Evolutionary conservation across 2,888 invertebrate species (phyloP), one percentile per base, ranked within the genome.

Genomic region (Drosophila ustulata): DNA sequence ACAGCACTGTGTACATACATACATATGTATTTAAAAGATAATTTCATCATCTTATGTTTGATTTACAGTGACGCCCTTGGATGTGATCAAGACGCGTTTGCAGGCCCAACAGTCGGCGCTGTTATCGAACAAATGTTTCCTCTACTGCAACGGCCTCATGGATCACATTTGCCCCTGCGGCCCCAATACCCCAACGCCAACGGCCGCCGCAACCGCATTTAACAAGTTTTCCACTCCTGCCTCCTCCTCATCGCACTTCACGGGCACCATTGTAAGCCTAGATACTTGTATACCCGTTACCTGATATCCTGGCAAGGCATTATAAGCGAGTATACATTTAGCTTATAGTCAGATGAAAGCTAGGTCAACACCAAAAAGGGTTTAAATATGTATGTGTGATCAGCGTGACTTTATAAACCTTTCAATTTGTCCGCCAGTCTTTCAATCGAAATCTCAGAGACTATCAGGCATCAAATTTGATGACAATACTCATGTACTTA

Each of bases 101-200:
- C 99, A 99, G 93, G 96, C 97, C 3, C 99, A 99, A 92, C 96
- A 97, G 89, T 97, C 97, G 86, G 95, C 96, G 0, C 91, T 96
- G 80, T 93, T 95, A 4, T 95, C 96, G 7, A 96, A 97, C 79
- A 96, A 96, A 92, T 98, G 99, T 92, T 99, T 97, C 91, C 93
- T 99, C 6, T 99, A 98, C 92, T 98, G 98, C 91, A 99, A 99
- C 94, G 99, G 99, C 0, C 93, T 99, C 9, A 99, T 99, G 99
- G 99, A 99, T 92, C 99, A 99, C 91, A 93, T 99, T 39, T 99
- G 99, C 91, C 95, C 96, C 11, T 98, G 98, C 92, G 94, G 94
- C 18, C 92, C 93, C 1, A 91, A 91, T 39, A 80, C 88, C 2
- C 89, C 90, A 0, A 47, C 66, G 3, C 88, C 86, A 0, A 75